These are phyloP conservation scores for Xenopus borealis DNA, from an alignment of 2,113 vertebrate species.

Conservation along the genomic window DNA sequence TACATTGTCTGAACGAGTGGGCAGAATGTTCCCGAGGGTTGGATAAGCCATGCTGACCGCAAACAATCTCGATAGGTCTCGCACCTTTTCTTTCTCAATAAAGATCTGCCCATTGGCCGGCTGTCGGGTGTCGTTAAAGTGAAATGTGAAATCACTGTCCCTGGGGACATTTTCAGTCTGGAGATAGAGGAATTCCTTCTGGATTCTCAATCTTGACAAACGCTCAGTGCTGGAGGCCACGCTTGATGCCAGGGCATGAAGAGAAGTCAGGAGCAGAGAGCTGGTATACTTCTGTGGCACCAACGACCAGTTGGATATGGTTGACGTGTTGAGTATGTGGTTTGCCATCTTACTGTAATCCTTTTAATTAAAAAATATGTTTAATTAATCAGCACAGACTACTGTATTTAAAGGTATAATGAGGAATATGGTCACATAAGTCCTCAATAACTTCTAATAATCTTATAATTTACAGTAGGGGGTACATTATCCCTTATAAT, in stretches of 20 bases:
- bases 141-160: constrained; percentile 53
- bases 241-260: constrained; percentile 63
- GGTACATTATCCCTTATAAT: no score
- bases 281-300: constrained; percentile 54
- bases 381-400: background rate
- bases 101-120: constrained; percentile 49
- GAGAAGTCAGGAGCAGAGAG: constrained; percentile 62
- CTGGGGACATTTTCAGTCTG: constrained; percentile 42
- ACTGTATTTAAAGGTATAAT: no score
- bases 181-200: constrained; percentile 54
- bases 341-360: constrained; percentile 61
- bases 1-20: constrained; percentile 20
- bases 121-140: constrained; percentile 28
- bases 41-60: constrained; percentile 65
- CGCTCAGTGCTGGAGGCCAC: background rate
- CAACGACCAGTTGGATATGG: constrained; percentile 65
- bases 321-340: constrained; percentile 57
- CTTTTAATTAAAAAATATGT: constrained; percentile 46
- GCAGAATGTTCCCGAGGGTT: constrained; percentile 65
- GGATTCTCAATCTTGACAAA: background rate
- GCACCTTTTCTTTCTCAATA: constrained; percentile 60
- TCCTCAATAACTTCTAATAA: no score
- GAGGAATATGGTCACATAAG: no score
- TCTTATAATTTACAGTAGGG: no score
- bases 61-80: constrained; percentile 41